Evolutionary conservation across 1,140 invertebrate species (phyloP), one percentile per base, ranked within the genome.

Genomic region (Calliopsis andreniformis): DNA sequence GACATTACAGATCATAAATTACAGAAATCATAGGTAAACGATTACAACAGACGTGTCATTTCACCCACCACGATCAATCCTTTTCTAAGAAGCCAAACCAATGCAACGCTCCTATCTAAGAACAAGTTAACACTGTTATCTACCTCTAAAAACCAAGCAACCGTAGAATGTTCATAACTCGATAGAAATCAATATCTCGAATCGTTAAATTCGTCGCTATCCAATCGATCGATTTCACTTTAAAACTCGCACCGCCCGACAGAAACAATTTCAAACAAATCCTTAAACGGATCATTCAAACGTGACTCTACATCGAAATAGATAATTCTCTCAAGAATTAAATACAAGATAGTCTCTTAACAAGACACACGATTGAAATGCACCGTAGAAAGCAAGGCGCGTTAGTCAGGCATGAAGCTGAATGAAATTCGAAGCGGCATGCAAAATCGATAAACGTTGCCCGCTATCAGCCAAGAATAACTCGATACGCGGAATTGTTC

Each of bases 361-460:
- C n/a, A n/a, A n/a, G n/a, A n/a, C n/a, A n/a, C n/a, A n/a, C n/a
- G 7, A 7, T 12, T 3, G 18, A 23, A 55, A 14, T 1, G 8
- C 0, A 14, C 5, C 4, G 1, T n/a, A 8, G 35, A 1, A 39
- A 18, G 0, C 12, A 55, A 66, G 1, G 7, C 32, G 8, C 32
- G 23, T 16, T 23, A 14, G 8, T 5, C 20, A 7, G 7, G 20
- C 2, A 39, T 16, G 3, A 35, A 20, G 14, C 32, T 12, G 10
- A 67, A 42, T 55, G 70, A 64, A 73, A 73, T 67, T 12, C 20
- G 25, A 51, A 39, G 23, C 51, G 18, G 7, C 28, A 23, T 63
- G 18, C n/a, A 73, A 68, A 68, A 69, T 81, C 47, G 32, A 78
- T 72, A 69, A 67, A 39, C 32, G 14, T 25, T 39, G 20, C 20